A percentile compares a stretch with the other conserved stretches of the same genome.
Evolutionary conservation across 2,113 vertebrate genomes (phyloP).

Genomic region (Chlamydotis undulata): DNA sequence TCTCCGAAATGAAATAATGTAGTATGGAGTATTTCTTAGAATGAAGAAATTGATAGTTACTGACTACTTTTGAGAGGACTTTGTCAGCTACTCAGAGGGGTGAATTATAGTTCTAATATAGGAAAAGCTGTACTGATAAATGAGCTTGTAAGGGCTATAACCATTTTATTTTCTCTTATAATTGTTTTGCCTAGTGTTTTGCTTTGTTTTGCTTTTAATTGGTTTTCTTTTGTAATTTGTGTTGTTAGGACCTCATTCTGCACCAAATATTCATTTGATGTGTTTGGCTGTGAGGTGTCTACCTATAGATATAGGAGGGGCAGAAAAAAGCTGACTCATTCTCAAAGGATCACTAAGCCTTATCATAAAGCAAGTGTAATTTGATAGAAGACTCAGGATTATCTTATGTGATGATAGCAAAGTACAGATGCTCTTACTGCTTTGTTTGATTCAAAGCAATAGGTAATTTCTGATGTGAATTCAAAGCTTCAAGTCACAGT

Average conservation of each 20-base stretch:
- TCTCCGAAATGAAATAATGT: not conserved
- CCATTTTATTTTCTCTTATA: not conserved
- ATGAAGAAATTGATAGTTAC: not conserved
- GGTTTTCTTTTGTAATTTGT: not conserved
- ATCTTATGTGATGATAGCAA: not conserved
- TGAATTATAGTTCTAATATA: not conserved
- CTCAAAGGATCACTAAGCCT: not conserved
- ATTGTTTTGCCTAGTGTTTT: not conserved
- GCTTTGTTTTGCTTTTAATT: not conserved
- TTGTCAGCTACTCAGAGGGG: not conserved
- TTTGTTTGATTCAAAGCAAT: not conserved
- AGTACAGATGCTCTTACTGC: not conserved
- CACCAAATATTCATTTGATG: not conserved
- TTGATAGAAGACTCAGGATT: not conserved
- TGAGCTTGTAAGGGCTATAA: not conserved
- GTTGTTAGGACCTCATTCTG: not conserved
- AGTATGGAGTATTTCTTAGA: not conserved
- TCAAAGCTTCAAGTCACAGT: not conserved
- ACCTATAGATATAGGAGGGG: rapidly evolving
- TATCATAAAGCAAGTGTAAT: not conserved
- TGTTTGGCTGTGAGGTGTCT: not conserved
- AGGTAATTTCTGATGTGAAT: not conserved
- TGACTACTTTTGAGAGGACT: not conserved
- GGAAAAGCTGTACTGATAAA: not conserved
- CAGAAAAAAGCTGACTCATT: rapidly evolving